A percentile compares a stretch with the other conserved stretches of the same genome.
Conservation (phyloP, 2,888 invertebrate species). For the Mesochorus sp. region DNA sequence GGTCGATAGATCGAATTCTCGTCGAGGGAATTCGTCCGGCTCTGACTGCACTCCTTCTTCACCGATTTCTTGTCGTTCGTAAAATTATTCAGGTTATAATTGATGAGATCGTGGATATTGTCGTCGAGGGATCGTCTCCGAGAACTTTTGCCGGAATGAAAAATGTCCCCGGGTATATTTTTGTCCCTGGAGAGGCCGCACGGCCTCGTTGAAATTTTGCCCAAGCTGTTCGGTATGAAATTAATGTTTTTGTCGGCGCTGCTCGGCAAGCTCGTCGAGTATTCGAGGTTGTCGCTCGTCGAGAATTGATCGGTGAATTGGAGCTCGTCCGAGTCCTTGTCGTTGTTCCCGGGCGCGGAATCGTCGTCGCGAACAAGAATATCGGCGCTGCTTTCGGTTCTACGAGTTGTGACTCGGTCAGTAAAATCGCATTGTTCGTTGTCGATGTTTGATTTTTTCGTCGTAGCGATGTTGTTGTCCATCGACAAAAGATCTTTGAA, state of each 20-base stretch:
- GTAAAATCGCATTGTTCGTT: background rate
- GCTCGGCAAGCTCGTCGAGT: conserved; percentile 43
- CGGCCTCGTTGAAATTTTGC: conserved; percentile 66
- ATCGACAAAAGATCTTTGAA: conserved; percentile 70
- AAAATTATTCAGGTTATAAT: conserved; percentile 71
- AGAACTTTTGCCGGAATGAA: conserved; percentile 3
- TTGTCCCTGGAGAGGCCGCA: conserved; percentile 62
- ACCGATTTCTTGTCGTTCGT: conserved; percentile 67
- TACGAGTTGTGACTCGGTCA: background rate
- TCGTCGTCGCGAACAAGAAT: background rate
- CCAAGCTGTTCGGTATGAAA: conserved; percentile 72
- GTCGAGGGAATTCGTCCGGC: conserved; percentile 72
- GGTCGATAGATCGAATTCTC: conserved; percentile 70
- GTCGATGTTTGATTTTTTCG: conserved; percentile 43
- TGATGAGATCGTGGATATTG: conserved; percentile 58
- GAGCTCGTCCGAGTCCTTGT: too few relatives aligned
- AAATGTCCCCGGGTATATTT: conserved; percentile 64
- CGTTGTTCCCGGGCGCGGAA: too few relatives aligned
- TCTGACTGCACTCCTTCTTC: conserved; percentile 70
- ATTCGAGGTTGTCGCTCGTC: conserved; percentile 49
- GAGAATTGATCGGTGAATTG: conserved; percentile 59
- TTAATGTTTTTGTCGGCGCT: conserved; percentile 65
- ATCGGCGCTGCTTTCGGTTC: conserved; percentile 5
- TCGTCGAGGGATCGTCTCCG: conserved; percentile 31
- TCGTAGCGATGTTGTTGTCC: conserved; percentile 67